Conservation (phyloP, 2,797 vertebrate species). For the Sebastes ruberrimus region DNA sequence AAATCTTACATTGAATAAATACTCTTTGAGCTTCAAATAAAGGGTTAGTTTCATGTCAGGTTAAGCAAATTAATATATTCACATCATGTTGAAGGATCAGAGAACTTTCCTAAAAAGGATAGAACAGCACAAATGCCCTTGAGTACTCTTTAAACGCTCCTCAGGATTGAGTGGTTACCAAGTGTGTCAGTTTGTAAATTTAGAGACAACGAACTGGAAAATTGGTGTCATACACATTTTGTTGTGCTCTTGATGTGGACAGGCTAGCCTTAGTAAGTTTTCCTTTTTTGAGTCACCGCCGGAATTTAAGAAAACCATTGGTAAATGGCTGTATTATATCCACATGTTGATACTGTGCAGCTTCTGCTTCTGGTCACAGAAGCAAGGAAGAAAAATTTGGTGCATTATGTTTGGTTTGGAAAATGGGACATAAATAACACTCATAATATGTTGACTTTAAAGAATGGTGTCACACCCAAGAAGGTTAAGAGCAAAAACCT, state of each 20-base stretch:
- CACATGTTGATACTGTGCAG: conserved; percentile 22
- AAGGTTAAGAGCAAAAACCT: conserved; percentile 1
- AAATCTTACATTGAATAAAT: background rate
- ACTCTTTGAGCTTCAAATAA: background rate
- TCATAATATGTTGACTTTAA: conserved; percentile 9
- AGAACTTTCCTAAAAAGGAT: background rate
- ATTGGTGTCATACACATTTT: conserved; percentile 42
- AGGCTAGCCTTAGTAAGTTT: conserved; percentile 3
- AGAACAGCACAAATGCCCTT: background rate
- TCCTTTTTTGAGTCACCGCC: conserved; percentile 39
- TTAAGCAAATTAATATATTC: background rate
- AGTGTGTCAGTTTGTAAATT: conserved; percentile 44
- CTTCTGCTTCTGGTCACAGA: background rate
- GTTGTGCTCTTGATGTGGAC: conserved; percentile 25
- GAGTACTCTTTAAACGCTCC: background rate
- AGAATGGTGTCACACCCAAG: background rate
- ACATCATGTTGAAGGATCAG: background rate
- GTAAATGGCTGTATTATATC: conserved; percentile 15
- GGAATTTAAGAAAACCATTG: conserved; percentile 23
- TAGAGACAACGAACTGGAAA: conserved; percentile 42
- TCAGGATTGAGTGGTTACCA: background rate
- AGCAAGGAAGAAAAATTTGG: background rate
- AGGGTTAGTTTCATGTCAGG: background rate
- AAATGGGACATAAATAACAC: conserved; percentile 15
- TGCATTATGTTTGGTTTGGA: conserved; percentile 13